These are phyloP conservation scores for Tigriopus japonicus DNA, from an alignment of 1,140 invertebrate species.

Conservation along the genomic window DNA sequence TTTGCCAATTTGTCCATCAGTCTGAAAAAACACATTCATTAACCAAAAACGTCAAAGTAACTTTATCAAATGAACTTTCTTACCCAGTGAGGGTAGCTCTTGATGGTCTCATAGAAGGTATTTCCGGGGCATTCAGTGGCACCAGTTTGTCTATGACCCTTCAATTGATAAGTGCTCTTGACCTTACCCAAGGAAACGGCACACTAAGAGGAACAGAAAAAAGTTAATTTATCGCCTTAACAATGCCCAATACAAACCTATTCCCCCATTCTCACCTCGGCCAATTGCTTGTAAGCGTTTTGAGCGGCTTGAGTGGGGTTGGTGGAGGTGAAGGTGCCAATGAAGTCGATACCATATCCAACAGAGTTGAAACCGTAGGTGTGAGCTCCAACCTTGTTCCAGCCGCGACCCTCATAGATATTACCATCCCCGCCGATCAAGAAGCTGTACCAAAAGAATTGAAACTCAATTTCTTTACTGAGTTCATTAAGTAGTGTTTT, in stretches of 20 bases:
- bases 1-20: too few species aligned
- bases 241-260: too few species aligned
- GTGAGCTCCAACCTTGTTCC: constrained; percentile 43
- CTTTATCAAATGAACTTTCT: background rate
- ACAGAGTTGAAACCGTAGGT: constrained; percentile 40
- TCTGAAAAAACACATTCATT: too few species aligned
- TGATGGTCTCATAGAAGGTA: constrained; percentile 31
- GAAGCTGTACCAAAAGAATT: too few species aligned
- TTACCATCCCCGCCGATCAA: constrained; percentile 54
- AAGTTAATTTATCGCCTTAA: too few species aligned
- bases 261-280: too few species aligned
- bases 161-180: constrained; percentile 24
- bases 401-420: constrained; percentile 53
- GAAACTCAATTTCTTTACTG: too few species aligned
- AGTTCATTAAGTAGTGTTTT: too few species aligned
- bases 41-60: too few species aligned
- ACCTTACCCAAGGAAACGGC: constrained; percentile 23
- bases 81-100: constrained; percentile 30
- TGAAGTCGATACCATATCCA: constrained; percentile 48
- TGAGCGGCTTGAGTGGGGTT: background rate
- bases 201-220: too few species aligned
- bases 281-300: constrained; percentile 20
- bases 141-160: constrained; percentile 31
- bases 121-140: constrained; percentile 31
- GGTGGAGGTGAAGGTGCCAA: constrained; percentile 39